phyloP scores from a whole-genome alignment of 2,797 vertebrate genomes.

The Xyrichtys novacula region DNA sequence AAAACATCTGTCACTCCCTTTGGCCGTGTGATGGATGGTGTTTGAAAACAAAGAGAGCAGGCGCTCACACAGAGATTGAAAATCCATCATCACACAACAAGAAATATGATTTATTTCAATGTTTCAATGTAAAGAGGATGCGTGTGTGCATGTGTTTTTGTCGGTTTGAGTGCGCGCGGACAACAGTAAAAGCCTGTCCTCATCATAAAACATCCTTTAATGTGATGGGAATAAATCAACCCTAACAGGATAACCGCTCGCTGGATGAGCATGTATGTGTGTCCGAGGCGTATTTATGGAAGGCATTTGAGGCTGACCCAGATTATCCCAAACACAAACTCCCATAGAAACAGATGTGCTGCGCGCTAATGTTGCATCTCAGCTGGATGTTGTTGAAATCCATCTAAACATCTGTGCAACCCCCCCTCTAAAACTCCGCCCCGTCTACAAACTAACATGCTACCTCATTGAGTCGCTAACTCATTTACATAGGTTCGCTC shows the following conservation, averaged over 20 bases:
- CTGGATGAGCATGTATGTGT: conserved; percentile 27
- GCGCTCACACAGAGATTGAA: background rate
- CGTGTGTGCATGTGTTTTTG: background rate
- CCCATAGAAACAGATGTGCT: conserved; percentile 17
- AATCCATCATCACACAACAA: conserved; percentile 7
- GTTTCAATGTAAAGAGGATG: conserved; percentile 2
- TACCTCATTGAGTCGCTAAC: conserved; percentile 1
- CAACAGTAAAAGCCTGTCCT: conserved; percentile 23
- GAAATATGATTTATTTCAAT: conserved; percentile 12
- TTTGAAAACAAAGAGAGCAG: background rate
- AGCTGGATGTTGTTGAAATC: conserved; percentile 17
- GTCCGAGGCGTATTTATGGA: conserved; percentile 42
- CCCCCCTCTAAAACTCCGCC: conserved; percentile 2
- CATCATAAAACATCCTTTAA: conserved; percentile 33
- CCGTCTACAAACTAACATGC: background rate
- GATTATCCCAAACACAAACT: conserved; percentile 49
- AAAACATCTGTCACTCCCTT: conserved; percentile 12
- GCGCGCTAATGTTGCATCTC: background rate
- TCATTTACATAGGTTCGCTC: conserved; percentile 28
- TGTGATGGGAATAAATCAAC: conserved; percentile 52
- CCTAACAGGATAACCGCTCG: conserved; percentile 48
- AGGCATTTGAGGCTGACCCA: conserved; percentile 43
- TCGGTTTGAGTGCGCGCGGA: background rate
- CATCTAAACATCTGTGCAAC: conserved; percentile 14
- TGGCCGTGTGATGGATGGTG: conserved; percentile 1